Conservation (phyloP, 1,140 invertebrate species). For the Littorina saxatilis region DNA sequence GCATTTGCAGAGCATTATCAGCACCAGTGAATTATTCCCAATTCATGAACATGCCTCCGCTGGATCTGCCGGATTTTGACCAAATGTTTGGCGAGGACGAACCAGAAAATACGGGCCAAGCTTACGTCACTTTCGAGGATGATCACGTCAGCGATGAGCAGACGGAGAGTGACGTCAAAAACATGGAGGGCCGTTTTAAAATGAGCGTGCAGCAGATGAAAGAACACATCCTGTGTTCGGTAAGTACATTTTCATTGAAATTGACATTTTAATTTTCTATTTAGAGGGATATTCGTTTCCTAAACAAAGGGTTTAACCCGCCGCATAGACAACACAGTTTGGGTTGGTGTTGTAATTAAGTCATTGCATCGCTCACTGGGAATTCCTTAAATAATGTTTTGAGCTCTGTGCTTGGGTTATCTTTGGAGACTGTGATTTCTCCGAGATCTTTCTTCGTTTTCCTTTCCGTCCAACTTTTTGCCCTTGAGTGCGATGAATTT, state of each 20-base stretch:
- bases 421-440: too few species aligned
- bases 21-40: constrained; percentile 71
- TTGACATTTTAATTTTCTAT: not conserved
- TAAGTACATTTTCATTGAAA: constrained; percentile 23
- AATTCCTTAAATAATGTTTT: too few species aligned
- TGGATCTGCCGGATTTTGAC: constrained; percentile 62
- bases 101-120: constrained; percentile 59
- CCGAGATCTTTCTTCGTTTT: too few species aligned
- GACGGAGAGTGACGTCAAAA: constrained; percentile 71
- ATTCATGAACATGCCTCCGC: constrained; percentile 63
- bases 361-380: too few species aligned
- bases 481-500: too few species aligned
- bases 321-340: too few species aligned
- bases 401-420: too few species aligned
- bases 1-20: constrained; percentile 65
- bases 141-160: constrained; percentile 71
- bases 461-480: too few species aligned
- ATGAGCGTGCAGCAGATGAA: constrained; percentile 73
- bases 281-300: not conserved
- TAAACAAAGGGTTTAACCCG: too few species aligned
- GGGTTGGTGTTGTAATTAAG: too few species aligned
- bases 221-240: constrained; percentile 67
- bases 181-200: constrained; percentile 70
- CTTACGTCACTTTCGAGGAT: constrained; percentile 70
- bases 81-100: constrained; percentile 66